phyloP scores from a whole-genome alignment of 2,888 invertebrate species.

The Eurytoma californica region DNA sequence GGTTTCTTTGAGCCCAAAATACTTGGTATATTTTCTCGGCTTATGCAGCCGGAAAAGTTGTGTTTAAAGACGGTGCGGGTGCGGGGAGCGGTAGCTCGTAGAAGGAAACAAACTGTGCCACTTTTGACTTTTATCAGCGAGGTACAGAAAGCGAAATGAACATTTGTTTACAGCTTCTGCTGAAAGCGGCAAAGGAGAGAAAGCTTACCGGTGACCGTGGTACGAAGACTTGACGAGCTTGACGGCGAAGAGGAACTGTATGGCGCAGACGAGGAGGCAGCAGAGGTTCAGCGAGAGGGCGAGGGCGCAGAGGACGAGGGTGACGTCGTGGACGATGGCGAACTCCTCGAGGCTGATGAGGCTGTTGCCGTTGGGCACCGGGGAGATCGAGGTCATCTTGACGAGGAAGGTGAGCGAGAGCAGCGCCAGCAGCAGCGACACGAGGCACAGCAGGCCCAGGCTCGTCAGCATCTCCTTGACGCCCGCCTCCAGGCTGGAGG shows the following conservation, averaged over 20 bases:
- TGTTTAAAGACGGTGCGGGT: background rate
- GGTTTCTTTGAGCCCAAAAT: conserved; percentile 23
- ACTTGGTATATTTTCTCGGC: conserved; percentile 13
- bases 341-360: conserved; percentile 85
- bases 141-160: background rate
- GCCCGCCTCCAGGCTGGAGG: conserved; percentile 77
- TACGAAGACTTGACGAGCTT: conserved; percentile 92
- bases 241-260: conserved; percentile 95
- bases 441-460: conserved; percentile 88
- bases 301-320: conserved; percentile 90
- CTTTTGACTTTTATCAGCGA: background rate
- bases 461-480: conserved; percentile 89
- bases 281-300: conserved; percentile 92
- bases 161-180: background rate
- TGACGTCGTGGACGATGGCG: conserved; percentile 93
- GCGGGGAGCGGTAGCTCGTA: background rate
- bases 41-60: background rate
- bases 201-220: conserved; percentile 71
- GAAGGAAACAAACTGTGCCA: background rate
- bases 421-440: conserved; percentile 88
- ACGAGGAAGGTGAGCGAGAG: conserved; percentile 90
- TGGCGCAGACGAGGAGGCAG: conserved; percentile 93
- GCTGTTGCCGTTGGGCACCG: conserved; percentile 75
- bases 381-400: conserved; percentile 86
- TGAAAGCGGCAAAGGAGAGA: too few species aligned